Evolutionary conservation across 2,888 invertebrate species (phyloP), one percentile per base, ranked within the genome.

Genomic region (Colostygia pectinataria): DNA sequence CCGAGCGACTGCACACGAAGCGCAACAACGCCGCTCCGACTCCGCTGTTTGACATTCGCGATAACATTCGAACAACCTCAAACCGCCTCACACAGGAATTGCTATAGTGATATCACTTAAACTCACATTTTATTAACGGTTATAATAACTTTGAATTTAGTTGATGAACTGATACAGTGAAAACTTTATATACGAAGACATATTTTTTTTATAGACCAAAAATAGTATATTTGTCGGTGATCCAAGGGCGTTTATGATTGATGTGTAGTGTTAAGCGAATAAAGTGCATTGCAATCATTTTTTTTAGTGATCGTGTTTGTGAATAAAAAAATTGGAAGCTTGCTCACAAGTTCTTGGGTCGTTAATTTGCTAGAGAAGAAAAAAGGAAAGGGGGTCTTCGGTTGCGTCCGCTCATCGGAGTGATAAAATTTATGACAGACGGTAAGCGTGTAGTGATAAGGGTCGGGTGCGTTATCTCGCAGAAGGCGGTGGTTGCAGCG

Each of bases 391-490:
- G 73, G 80, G 73, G 73, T 74, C 74, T 77, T 78, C 75, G 74
- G 67, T 73, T 68, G 76, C 75, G 75, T 82, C 77, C 80, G 83
- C 71, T 83, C 86, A 83, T 83, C 79, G 83, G 74, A 75, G 83
- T 83, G 89, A 85, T 83, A 86, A 80, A 83, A 87, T 89, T 88
- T 85, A 87, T 86, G 85, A 88, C 78, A 77, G 82, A 87, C 89
- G 90, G 90, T 90, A 89, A 90, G 74, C 74, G 64, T 73, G 68
- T 80, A 80, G 74, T 84, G 86, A 88, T 87, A 84, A 85, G 85
- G 80, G 81, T 80, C 67, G 77, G 73, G 74, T 64, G 74, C 68
- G 79, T 80, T 85, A 86, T 86, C 80, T 71, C 63, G 68, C 66
- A 68, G 65, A 28, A 15, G 40, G 65, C 59, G 66, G 56, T 57